Evolutionary conservation across 2,113 vertebrate species (phyloP).

Genomic region (Spheniscus mendiculus): DNA sequence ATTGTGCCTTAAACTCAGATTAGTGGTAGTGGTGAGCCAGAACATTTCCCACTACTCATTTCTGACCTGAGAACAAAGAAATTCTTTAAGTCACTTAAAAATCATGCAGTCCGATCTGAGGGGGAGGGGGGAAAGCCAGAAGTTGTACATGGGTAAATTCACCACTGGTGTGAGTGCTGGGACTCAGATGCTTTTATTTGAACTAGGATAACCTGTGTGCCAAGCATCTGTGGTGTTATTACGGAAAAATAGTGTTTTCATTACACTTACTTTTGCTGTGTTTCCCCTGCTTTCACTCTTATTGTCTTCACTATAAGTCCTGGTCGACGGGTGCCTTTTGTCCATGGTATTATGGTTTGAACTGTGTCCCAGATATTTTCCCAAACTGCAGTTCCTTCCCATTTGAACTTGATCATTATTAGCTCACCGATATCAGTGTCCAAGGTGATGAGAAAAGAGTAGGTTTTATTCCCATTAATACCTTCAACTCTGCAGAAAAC

Average conservation of each 20-base stretch:
- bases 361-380: slow-evolving; percentile 85
- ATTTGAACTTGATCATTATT: slow-evolving; percentile 84
- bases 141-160: neutral
- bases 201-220: neutral
- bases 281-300: slow-evolving; percentile 88
- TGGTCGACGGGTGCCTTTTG: slow-evolving; percentile 37
- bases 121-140: neutral
- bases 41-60: neutral
- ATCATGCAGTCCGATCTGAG: neutral
- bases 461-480: slow-evolving; percentile 84
- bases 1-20: neutral
- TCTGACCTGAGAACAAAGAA: neutral
- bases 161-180: neutral
- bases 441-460: slow-evolving; percentile 87
- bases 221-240: neutral
- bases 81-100: neutral
- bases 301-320: slow-evolving; percentile 81
- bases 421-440: slow-evolving; percentile 88
- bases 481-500: slow-evolving; percentile 74
- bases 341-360: slow-evolving; percentile 86
- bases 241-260: neutral
- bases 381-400: slow-evolving; percentile 85
- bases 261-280: slow-evolving; percentile 84
- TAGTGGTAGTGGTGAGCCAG: neutral
- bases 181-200: neutral